These are phyloP conservation scores for Atta colombica DNA, from an alignment of 1,140 invertebrate species.

Conservation along the genomic window DNA sequence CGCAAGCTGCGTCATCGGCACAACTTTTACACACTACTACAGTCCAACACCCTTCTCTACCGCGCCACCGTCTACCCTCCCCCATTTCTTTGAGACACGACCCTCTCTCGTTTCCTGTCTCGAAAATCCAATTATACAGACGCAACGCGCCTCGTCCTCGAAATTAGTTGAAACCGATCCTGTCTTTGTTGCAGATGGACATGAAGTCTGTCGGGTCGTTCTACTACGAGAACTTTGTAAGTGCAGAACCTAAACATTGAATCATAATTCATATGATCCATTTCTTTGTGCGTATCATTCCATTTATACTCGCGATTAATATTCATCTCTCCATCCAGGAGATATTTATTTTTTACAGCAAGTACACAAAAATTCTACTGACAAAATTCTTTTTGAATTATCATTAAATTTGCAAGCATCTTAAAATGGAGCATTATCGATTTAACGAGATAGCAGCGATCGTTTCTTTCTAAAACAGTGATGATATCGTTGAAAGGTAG, in stretches of 20 bases:
- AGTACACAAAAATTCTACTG: neutral
- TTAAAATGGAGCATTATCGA: neutral
- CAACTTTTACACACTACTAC: constrained; percentile 84
- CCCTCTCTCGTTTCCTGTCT: constrained; percentile 40
- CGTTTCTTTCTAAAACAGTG: constrained; percentile 14
- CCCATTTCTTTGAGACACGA: constrained; percentile 71
- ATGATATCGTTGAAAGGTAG: neutral
- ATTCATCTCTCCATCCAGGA: neutral
- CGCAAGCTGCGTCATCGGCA: constrained; percentile 87
- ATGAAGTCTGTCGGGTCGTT: constrained; percentile 97
- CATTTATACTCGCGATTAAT: constrained; percentile 20
- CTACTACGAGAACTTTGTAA: constrained; percentile 98
- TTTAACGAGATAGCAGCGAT: neutral
- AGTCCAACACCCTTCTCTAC: constrained; percentile 72
- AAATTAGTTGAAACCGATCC: constrained; percentile 86
- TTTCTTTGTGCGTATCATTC: constrained; percentile 16
- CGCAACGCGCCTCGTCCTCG: constrained; percentile 77
- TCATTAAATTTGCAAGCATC: constrained; percentile 1
- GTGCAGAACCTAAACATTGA: constrained; percentile 87
- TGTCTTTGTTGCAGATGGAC: constrained; percentile 93
- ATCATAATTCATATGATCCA: constrained; percentile 68
- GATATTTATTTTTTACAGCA: neutral
- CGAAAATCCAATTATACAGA: constrained; percentile 70
- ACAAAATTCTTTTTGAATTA: constrained; percentile 19
- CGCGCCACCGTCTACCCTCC: constrained; percentile 15